phyloP scores from a whole-genome alignment of 2,888 invertebrate genomes.

The Glyphotaelius pellucidus region DNA sequence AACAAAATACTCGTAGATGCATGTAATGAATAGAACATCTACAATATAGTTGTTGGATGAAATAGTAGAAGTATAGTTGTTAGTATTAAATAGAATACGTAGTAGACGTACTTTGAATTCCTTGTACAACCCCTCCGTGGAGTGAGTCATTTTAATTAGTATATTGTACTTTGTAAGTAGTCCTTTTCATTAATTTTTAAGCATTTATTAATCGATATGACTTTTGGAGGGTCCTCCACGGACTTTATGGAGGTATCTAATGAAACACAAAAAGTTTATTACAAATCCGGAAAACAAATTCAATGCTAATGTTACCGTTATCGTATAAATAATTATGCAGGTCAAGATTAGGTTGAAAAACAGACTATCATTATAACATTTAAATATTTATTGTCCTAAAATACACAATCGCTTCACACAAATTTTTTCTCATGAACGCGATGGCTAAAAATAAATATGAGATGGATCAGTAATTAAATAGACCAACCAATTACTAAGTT shows the following conservation, averaged over 20 bases:
- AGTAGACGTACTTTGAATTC: no score
- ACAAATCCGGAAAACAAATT: conserved; percentile 17
- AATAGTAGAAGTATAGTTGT: no score
- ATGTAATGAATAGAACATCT: no score
- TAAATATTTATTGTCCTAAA: conserved; percentile 28
- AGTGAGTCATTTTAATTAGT: no score
- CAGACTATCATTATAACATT: not conserved
- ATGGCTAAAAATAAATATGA: conserved; percentile 32
- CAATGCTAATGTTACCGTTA: not conserved
- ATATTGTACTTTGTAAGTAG: no score
- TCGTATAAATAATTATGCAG: conserved; percentile 42
- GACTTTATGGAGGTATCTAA: not conserved
- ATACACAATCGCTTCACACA: conserved; percentile 14
- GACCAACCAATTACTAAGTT: conserved; percentile 48
- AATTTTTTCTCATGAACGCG: not conserved
- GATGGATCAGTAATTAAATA: conserved; percentile 58
- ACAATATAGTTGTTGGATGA: no score
- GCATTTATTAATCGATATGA: not conserved
- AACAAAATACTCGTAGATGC: no score
- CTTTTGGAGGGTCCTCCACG: no score
- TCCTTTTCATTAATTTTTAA: not conserved
- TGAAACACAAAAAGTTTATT: not conserved
- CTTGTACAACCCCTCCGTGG: no score
- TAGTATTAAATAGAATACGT: no score
- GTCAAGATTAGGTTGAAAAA: conserved; percentile 52